phyloP scores from a whole-genome alignment of 2,888 invertebrate genomes.

The Pheosia tremula region DNA sequence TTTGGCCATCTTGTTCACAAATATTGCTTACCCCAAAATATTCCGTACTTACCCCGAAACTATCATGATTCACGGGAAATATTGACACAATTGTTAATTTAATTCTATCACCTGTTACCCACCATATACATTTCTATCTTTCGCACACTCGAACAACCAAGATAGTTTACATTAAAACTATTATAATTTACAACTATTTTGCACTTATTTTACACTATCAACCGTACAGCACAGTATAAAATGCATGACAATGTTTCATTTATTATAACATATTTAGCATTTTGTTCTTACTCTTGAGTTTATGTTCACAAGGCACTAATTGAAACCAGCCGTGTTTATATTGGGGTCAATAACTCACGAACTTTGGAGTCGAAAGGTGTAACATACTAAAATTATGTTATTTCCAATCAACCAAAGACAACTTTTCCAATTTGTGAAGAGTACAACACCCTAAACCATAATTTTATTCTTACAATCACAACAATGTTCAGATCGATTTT shows the following conservation, averaged over 20 bases:
- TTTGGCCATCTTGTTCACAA: neutral
- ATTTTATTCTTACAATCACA: slow-evolving; percentile 3
- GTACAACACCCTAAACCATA: neutral
- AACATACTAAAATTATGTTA: neutral
- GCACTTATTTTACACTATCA: slow-evolving; percentile 42
- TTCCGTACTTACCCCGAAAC: neutral
- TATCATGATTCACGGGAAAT: neutral
- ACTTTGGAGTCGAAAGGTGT: neutral
- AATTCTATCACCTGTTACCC: neutral
- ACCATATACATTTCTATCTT: neutral
- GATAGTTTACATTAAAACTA: slow-evolving; percentile 11
- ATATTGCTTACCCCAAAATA: neutral
- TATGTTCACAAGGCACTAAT: slow-evolving; percentile 17
- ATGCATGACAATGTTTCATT: slow-evolving; percentile 28
- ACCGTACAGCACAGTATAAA: slow-evolving; percentile 24
- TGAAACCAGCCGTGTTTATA: neutral
- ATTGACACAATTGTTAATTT: neutral
- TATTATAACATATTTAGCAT: slow-evolving; percentile 20
- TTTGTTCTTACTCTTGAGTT: slow-evolving; percentile 33
- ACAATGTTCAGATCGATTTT: slow-evolving; percentile 17
- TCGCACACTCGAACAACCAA: neutral
- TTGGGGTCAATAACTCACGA: neutral
- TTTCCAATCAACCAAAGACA: neutral
- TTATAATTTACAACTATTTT: slow-evolving; percentile 36
- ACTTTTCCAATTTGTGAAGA: neutral